Evolutionary conservation across 2,888 invertebrate genomes (phyloP).

Genomic region (Drosophila lutescens): DNA sequence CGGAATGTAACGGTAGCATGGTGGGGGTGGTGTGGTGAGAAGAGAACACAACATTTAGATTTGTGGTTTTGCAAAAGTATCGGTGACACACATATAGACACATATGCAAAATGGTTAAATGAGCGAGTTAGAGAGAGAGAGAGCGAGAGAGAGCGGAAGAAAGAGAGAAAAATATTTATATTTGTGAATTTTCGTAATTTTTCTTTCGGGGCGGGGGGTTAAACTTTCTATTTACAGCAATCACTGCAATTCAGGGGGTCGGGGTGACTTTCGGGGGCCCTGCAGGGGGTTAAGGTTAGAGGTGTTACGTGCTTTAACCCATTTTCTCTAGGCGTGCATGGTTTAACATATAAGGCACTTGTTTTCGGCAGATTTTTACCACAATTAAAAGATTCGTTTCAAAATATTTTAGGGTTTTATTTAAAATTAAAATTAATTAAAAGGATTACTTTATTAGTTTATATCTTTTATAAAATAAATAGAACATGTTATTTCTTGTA

Average conservation of each 20-base stretch:
- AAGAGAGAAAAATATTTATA: constrained; percentile 38
- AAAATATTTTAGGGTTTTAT: too few species aligned
- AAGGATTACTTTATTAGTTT: too few species aligned
- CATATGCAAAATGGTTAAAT: constrained; percentile 23
- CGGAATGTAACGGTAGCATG: constrained; percentile 28
- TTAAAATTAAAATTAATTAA: too few species aligned
- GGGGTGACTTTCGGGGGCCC: not conserved
- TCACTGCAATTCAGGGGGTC: constrained; percentile 8
- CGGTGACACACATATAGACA: constrained; percentile 29
- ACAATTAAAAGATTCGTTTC: too few species aligned
- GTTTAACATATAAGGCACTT: not conserved
- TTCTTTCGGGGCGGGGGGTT: not conserved
- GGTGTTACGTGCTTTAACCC: constrained; percentile 13
- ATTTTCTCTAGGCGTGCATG: constrained; percentile 1
- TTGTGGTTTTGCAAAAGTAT: constrained; percentile 29
- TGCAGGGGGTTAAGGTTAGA: constrained; percentile 16
- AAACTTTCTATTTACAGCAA: constrained; percentile 24
- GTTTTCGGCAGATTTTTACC: too few species aligned
- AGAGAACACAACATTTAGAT: constrained; percentile 46
- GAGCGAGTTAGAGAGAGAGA: constrained; percentile 22
- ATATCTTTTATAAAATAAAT: too few species aligned
- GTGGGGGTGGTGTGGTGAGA: constrained; percentile 20
- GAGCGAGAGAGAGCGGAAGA: constrained; percentile 16
- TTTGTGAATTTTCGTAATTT: constrained; percentile 23
- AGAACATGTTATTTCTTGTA: too few species aligned